Percentiles rank a stretch among this genome's conserved stretches.
These are phyloP conservation scores for Netelia virgata DNA, from an alignment of 2,888 invertebrate species.

Conservation along the genomic window DNA sequence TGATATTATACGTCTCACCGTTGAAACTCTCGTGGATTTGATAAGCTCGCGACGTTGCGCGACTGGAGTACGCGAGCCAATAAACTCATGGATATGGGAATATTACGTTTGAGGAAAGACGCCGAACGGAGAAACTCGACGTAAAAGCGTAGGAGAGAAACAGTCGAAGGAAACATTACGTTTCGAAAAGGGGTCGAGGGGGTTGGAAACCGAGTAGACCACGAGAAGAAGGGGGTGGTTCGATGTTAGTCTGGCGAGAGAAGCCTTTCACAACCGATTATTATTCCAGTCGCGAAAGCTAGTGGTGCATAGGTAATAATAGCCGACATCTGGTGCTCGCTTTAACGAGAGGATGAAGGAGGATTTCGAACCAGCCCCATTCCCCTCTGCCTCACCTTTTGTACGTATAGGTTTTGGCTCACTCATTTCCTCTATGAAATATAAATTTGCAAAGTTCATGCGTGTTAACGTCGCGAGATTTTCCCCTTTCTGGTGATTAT, in stretches of 20 bases:
- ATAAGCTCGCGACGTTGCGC: constrained; percentile 33
- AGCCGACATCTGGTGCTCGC: constrained; percentile 30
- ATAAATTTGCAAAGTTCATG: background rate
- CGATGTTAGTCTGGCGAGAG: background rate
- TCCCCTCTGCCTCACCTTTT: background rate
- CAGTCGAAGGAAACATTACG: background rate
- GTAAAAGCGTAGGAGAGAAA: background rate
- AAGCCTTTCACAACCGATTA: constrained; percentile 14
- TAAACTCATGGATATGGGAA: background rate
- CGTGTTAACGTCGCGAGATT: background rate
- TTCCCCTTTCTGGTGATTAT: background rate
- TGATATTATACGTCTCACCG: constrained; percentile 34
- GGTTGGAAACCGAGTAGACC: background rate
- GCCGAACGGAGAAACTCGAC: background rate
- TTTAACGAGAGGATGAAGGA: background rate
- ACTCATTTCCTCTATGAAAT: background rate
- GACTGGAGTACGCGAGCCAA: background rate
- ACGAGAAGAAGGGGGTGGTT: background rate
- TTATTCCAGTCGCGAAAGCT: constrained; percentile 31
- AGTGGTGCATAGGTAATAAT: constrained; percentile 13
- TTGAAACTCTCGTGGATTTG: constrained; percentile 51
- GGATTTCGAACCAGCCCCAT: too few relatives aligned
- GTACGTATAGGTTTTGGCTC: background rate
- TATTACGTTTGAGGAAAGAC: constrained; percentile 7
- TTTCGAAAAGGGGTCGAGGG: too few relatives aligned